These are phyloP conservation scores for Stenoptilia bipunctidactyla DNA, from an alignment of 2,888 invertebrate genomes.

Conservation along the genomic window DNA sequence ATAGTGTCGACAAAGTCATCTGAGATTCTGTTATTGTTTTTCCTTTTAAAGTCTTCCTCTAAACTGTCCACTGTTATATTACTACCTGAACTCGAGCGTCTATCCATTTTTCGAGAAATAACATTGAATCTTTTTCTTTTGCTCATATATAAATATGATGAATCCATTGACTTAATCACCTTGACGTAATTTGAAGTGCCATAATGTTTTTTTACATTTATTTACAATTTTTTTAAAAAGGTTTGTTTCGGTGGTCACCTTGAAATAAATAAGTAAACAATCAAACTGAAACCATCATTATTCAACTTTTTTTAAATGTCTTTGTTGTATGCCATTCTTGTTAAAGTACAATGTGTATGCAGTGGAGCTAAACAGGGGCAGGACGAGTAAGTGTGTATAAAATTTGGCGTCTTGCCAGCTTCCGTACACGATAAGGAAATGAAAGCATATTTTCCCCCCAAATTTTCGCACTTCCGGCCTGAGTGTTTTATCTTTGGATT, in stretches of 20 bases:
- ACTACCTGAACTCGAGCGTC: conserved; percentile 34
- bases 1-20: conserved; percentile 51
- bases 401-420: too few species aligned
- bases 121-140: conserved; percentile 30
- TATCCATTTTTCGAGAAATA: conserved; percentile 33
- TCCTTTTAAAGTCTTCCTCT: conserved; percentile 32
- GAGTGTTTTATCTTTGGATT: background rate
- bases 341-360: too few species aligned
- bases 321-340: too few species aligned
- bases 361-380: too few species aligned
- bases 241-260: too few species aligned
- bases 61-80: conserved; percentile 53
- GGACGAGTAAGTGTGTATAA: too few species aligned
- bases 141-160: conserved; percentile 39
- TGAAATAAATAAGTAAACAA: too few species aligned
- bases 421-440: background rate
- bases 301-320: too few species aligned
- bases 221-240: too few species aligned
- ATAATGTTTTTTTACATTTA: too few species aligned
- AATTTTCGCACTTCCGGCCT: conserved; percentile 4
- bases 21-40: conserved; percentile 18
- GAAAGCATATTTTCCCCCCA: background rate
- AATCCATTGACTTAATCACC: conserved; percentile 19
- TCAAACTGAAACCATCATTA: too few species aligned
- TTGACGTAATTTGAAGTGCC: too few species aligned